Evolutionary conservation across 2,888 invertebrate genomes (phyloP).

Genomic region (Drosophila recens): DNA sequence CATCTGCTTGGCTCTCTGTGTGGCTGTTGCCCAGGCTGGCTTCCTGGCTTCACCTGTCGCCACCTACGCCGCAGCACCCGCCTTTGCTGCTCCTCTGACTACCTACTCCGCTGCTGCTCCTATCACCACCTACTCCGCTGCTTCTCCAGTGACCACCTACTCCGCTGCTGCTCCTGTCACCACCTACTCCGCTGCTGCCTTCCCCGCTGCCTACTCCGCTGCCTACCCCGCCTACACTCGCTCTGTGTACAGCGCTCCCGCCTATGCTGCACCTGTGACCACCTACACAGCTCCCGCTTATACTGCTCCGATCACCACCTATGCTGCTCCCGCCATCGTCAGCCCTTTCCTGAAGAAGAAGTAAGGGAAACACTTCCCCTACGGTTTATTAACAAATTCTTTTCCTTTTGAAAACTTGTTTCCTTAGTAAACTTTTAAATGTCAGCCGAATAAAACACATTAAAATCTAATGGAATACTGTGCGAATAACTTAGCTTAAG

Average conservation of each 20-base stretch:
- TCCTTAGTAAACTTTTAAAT: background rate
- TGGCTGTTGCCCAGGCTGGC: constrained; percentile 58
- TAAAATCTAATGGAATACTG: background rate
- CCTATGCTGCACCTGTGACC: constrained; percentile 26
- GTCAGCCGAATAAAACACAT: background rate
- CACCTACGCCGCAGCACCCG: constrained; percentile 47
- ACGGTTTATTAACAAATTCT: background rate
- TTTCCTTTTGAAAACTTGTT: background rate
- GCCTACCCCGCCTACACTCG: constrained; percentile 34
- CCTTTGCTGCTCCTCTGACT: constrained; percentile 25
- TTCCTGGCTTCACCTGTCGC: constrained; percentile 52
- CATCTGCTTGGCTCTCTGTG: constrained; percentile 57
- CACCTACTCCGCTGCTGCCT: constrained; percentile 36
- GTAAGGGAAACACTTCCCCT: constrained; percentile 8
- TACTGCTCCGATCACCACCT: constrained; percentile 45
- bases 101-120: constrained; percentile 34
- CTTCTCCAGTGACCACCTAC: constrained; percentile 41
- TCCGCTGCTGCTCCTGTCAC: constrained; percentile 43
- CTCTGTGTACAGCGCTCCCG: constrained; percentile 17
- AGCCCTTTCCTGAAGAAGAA: constrained; percentile 56
- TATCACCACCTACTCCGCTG: constrained; percentile 34
- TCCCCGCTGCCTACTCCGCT: constrained; percentile 16
- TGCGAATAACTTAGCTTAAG: background rate
- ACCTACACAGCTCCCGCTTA: constrained; percentile 39
- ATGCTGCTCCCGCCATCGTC: constrained; percentile 54